Conservation (phyloP, 1,140 invertebrate genomes). For the Pogonomyrmex californicus region DNA sequence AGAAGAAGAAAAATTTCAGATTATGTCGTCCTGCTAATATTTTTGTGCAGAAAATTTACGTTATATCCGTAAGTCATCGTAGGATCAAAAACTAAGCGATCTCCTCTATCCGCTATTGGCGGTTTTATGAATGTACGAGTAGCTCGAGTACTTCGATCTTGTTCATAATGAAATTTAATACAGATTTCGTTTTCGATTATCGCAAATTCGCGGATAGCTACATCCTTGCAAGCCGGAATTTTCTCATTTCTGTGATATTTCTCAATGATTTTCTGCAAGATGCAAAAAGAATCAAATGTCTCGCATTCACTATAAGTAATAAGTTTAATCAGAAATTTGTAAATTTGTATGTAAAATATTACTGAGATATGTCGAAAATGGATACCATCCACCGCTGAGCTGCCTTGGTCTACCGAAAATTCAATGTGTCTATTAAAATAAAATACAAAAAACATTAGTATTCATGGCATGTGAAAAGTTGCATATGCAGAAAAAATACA, state of each 20-base stretch:
- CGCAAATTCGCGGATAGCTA: constrained; percentile 90
- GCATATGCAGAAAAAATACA: neutral
- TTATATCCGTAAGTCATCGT: constrained; percentile 89
- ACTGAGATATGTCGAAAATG: constrained; percentile 74
- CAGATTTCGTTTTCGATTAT: constrained; percentile 89
- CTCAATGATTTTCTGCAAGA: constrained; percentile 88
- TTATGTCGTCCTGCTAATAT: neutral
- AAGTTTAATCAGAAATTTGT: neutral
- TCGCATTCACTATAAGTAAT: too few relatives aligned
- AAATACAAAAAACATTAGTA: constrained; percentile 6
- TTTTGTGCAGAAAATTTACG: constrained; percentile 81
- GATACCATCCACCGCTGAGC: constrained; percentile 21
- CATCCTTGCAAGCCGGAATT: constrained; percentile 88
- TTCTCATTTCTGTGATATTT: constrained; percentile 88
- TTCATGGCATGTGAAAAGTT: neutral
- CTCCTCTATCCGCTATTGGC: constrained; percentile 89
- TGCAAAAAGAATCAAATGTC: neutral
- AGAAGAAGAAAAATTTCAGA: neutral
- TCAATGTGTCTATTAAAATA: constrained; percentile 67
- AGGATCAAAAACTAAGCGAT: constrained; percentile 88
- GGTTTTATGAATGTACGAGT: constrained; percentile 90
- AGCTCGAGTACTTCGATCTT: constrained; percentile 90
- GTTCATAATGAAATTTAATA: constrained; percentile 90
- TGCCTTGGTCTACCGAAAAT: constrained; percentile 61
- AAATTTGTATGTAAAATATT: constrained; percentile 19